phyloP scores from a whole-genome alignment of 1,140 invertebrate genomes.

The Coelopa frigida region DNA sequence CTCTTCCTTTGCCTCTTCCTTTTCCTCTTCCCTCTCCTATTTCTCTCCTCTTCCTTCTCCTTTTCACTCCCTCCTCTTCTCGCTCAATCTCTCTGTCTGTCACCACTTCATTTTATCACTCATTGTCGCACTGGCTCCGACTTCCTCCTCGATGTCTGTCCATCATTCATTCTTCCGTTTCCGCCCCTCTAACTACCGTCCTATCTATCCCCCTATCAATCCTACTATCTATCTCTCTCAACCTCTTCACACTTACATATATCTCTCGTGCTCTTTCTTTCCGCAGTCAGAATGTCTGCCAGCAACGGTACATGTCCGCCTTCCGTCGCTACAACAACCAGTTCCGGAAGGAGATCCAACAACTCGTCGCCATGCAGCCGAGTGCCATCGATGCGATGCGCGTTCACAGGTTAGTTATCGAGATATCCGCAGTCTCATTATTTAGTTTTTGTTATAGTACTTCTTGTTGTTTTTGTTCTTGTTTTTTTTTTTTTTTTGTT shows the following conservation, averaged over 20 bases:
- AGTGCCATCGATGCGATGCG: conserved; percentile 42
- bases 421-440: too few species aligned
- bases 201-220: too few species aligned
- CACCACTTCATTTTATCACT: too few species aligned
- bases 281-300: conserved; percentile 33
- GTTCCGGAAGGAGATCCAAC: conserved; percentile 39
- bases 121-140: too few species aligned
- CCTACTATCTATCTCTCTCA: not conserved
- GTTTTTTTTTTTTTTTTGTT: not conserved
- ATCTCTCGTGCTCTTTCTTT: conserved; percentile 1
- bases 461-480: too few species aligned
- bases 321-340: conserved; percentile 38
- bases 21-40: not conserved
- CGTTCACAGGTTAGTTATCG: conserved; percentile 29
- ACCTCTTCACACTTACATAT: not conserved
- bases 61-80: too few species aligned
- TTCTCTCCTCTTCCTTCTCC: not conserved
- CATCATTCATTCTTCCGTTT: too few species aligned
- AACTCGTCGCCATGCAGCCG: conserved; percentile 40
- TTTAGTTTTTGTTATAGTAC: too few species aligned
- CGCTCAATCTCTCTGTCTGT: too few species aligned
- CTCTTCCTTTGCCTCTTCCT: not conserved
- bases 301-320: conserved; percentile 30
- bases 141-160: too few species aligned
- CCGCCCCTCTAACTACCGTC: too few species aligned